A percentile compares a stretch with the other conserved stretches of the same genome.
phyloP scores from a whole-genome alignment of 2,888 invertebrate genomes.

The Gryllus longicercus region DNA sequence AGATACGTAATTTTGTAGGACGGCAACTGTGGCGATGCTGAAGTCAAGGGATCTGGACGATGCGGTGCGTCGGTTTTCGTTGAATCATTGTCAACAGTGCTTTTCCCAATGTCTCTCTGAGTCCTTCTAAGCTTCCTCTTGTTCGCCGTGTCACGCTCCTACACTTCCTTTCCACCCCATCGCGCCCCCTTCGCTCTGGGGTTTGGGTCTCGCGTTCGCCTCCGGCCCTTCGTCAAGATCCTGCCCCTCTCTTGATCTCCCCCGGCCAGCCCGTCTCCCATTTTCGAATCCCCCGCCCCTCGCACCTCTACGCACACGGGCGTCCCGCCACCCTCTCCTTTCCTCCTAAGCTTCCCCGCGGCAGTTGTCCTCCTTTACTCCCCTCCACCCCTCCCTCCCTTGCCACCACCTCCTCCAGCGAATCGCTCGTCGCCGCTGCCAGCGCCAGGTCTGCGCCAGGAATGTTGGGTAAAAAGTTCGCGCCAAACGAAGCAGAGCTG shows the following conservation, averaged over 20 bases:
- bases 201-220: no score
- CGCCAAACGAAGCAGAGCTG: not conserved
- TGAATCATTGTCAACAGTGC: no score
- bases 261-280: slow-evolving; percentile 5
- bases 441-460: not conserved
- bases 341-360: not conserved
- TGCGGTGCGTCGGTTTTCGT: no score
- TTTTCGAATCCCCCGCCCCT: slow-evolving; percentile 17
- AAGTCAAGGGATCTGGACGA: no score
- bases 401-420: not conserved
- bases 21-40: no score
- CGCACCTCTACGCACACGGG: not conserved
- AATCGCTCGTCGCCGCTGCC: not conserved
- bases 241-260: not conserved
- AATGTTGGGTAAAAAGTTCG: not conserved
- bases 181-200: no score
- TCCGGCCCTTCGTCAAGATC: no score
- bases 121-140: no score
- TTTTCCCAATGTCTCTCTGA: no score
- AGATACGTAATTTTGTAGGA: no score
- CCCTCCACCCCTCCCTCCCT: slow-evolving; percentile 18
- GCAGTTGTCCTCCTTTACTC: not conserved
- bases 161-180: no score
- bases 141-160: no score
- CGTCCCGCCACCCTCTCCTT: not conserved